A percentile compares a stretch with the other conserved stretches of the same genome.
phyloP scores from a whole-genome alignment of 92 coral and sea anemone genomes.

The Epizoanthus rinbou region DNA sequence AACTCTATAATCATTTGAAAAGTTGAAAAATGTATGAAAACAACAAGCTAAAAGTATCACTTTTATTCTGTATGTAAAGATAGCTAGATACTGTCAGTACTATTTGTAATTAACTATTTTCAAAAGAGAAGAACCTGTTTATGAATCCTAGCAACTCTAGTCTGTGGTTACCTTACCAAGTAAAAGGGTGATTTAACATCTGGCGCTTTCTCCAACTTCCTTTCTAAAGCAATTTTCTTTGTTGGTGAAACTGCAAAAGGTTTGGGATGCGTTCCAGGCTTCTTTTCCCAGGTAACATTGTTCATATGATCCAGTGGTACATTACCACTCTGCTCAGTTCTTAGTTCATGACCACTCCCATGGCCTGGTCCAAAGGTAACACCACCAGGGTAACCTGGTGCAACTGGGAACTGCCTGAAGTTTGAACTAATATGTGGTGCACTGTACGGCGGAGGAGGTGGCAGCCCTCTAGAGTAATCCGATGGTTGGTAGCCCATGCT shows the following conservation, averaged over 20 bases:
- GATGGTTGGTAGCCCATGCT: slow-evolving; percentile 41
- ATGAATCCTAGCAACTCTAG: neutral
- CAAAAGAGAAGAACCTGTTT: too few species aligned
- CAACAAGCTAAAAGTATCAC: too few species aligned
- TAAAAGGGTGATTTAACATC: slow-evolving; percentile 74
- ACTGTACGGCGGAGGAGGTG: slow-evolving; percentile 76
- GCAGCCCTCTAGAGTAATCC: slow-evolving; percentile 60
- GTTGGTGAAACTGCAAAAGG: slow-evolving; percentile 72
- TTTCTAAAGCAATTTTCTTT: slow-evolving; percentile 81
- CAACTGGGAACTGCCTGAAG: slow-evolving; percentile 20
- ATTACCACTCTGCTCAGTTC: slow-evolving; percentile 21
- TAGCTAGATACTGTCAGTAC: too few species aligned
- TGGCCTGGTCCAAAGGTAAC: neutral
- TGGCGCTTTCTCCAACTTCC: slow-evolving; percentile 35
- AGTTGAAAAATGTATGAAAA: too few species aligned
- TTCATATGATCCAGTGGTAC: slow-evolving; percentile 16
- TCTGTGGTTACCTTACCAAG: slow-evolving; percentile 62
- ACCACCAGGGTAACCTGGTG: neutral
- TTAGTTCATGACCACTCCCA: slow-evolving; percentile 15
- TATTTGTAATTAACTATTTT: too few species aligned
- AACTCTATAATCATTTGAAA: too few species aligned
- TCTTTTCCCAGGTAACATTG: slow-evolving; percentile 29
- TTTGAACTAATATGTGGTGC: slow-evolving; percentile 31
- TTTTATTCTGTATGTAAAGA: too few species aligned
- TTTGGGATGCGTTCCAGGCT: slow-evolving; percentile 58